Percentiles rank a stretch among this genome's conserved stretches.
Evolutionary conservation across 1,140 invertebrate genomes (phyloP).

Genomic region (Calliphora vicina): DNA sequence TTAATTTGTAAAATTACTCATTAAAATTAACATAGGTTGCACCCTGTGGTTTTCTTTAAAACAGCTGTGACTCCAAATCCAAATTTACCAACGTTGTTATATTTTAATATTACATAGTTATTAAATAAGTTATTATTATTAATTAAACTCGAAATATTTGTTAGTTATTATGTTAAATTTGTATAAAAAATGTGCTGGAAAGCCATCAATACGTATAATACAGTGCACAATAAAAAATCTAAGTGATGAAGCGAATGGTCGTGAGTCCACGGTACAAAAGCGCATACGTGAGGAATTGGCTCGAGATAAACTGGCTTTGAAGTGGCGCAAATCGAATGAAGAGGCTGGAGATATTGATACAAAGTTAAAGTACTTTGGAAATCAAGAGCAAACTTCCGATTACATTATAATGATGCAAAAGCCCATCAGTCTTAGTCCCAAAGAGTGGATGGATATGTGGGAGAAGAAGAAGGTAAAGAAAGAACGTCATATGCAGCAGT

Average conservation of each 20-base stretch:
- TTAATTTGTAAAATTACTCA: no score
- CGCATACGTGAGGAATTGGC: constrained; percentile 51
- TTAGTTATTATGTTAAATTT: neutral
- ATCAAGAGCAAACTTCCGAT: constrained; percentile 60
- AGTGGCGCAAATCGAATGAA: constrained; percentile 63
- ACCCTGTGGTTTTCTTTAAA: neutral
- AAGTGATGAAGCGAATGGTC: neutral
- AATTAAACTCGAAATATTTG: neutral
- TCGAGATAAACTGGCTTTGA: constrained; percentile 59
- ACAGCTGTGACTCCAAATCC: neutral
- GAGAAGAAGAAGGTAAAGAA: constrained; percentile 52
- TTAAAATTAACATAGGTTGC: neutral
- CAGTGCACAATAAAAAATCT: neutral
- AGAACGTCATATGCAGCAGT: constrained; percentile 62
- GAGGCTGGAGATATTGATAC: constrained; percentile 62
- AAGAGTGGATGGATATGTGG: constrained; percentile 64
- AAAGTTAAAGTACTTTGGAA: constrained; percentile 62
- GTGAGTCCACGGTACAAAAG: constrained; percentile 43
- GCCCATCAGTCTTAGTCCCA: constrained; percentile 64
- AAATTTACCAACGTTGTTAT: neutral
- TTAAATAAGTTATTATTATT: neutral
- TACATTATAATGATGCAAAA: constrained; percentile 63
- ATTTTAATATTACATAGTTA: neutral
- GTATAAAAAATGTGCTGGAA: neutral
- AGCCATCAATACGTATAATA: neutral